phyloP scores from a whole-genome alignment of 92 coral and sea anemone species.

The Palythoa grandiflora region DNA sequence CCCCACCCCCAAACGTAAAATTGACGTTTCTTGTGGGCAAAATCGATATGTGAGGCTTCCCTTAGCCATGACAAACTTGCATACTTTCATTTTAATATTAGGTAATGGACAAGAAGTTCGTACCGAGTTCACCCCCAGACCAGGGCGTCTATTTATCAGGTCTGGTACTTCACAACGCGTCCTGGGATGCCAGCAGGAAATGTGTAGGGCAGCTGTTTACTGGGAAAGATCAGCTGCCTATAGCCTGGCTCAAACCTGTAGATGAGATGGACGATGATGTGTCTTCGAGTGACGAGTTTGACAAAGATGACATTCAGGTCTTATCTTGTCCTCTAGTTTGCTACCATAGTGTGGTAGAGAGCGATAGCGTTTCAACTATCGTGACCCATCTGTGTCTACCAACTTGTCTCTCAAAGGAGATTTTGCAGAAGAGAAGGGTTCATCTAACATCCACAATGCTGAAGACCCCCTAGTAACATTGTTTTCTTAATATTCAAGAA shows the following conservation, averaged over 20 bases:
- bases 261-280: conserved; percentile 40
- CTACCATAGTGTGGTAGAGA: background rate
- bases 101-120: conserved; percentile 62
- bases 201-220: conserved; percentile 54
- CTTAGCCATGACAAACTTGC: background rate
- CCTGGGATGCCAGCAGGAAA: conserved; percentile 75
- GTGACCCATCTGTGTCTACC: conserved; percentile 64
- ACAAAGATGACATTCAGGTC: conserved; percentile 46
- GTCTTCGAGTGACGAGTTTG: conserved; percentile 30
- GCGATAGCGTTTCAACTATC: conserved; percentile 24
- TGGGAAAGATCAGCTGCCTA: conserved; percentile 65
- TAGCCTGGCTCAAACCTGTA: conserved; percentile 64
- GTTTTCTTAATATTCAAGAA: no score
- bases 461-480: background rate
- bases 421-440: conserved; percentile 64
- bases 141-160: conserved; percentile 82
- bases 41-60: no score
- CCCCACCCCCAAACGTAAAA: no score
- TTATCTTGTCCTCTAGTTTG: conserved; percentile 76
- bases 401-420: conserved; percentile 54
- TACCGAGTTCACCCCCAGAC: conserved; percentile 73
- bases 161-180: conserved; percentile 78
- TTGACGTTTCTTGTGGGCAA: no score
- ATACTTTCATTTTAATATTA: background rate
- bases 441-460: conserved; percentile 1